A percentile compares a stretch with the other conserved stretches of the same genome.
Conservation (phyloP, 37 sponge, comb jelly and placozoan species). For the Aplysina aerophoba region DNA sequence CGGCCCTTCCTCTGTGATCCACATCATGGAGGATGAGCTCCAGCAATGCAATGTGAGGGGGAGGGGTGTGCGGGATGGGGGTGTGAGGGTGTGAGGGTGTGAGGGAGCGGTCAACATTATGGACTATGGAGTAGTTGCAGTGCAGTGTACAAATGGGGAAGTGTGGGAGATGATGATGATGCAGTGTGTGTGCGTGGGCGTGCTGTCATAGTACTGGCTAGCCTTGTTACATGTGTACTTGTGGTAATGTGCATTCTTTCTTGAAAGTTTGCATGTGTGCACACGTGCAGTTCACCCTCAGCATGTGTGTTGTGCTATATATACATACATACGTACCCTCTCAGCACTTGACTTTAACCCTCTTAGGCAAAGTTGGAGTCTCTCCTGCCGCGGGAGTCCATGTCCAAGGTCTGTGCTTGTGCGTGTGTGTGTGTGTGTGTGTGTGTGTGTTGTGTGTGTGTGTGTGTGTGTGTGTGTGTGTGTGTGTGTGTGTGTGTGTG, state of each 20-base stretch:
- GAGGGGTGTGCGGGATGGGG: neutral
- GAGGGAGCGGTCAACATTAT: too few species aligned
- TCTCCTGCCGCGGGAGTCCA: conserved; percentile 83
- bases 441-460: neutral
- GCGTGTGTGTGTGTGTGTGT: too few species aligned
- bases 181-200: neutral
- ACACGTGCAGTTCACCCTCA: too few species aligned
- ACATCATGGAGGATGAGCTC: conserved; percentile 81
- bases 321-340: too few species aligned
- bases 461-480: neutral
- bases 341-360: too few species aligned
- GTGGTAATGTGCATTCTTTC: too few species aligned
- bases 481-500: neutral
- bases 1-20: conserved; percentile 79
- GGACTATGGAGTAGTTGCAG: too few species aligned
- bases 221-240: too few species aligned
- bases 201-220: neutral
- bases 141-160: too few species aligned
- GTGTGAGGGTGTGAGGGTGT: conserved; percentile 8
- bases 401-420: conserved; percentile 62
- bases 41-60: conserved; percentile 78
- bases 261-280: too few species aligned
- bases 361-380: conserved; percentile 73
- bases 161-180: too few species aligned
- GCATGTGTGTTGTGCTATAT: too few species aligned